These are phyloP conservation scores for Lontra canadensis DNA, from an alignment of 2,113 vertebrate species.

Conservation along the genomic window DNA sequence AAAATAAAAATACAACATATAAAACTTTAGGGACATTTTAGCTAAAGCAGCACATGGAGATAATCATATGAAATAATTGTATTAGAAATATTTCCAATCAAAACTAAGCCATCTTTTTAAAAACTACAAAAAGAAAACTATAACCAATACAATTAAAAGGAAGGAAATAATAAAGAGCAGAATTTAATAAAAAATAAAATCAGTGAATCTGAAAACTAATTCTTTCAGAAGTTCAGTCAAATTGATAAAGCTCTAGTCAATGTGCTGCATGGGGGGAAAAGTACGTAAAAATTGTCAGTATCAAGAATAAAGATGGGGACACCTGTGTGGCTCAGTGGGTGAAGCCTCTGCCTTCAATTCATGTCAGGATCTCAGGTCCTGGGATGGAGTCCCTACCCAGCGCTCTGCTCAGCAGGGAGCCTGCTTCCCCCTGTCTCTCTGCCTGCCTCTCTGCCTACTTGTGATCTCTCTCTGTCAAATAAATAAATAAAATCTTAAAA, in stretches of 20 bases:
- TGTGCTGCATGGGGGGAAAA: not conserved
- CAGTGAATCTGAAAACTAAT: not conserved
- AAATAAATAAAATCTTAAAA: no score
- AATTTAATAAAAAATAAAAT: not conserved
- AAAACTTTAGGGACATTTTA: not conserved
- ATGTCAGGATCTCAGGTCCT: no score
- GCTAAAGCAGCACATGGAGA: not conserved
- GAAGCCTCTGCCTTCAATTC: no score
- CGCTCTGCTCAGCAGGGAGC: no score
- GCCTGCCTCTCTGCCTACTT: no score
- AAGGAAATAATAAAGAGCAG: not conserved
- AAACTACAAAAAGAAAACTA: not conserved
- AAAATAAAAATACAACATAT: not conserved
- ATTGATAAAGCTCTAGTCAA: not conserved
- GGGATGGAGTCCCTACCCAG: no score
- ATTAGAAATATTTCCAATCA: not conserved
- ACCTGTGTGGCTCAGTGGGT: no score
- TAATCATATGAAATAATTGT: not conserved
- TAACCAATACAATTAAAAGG: not conserved
- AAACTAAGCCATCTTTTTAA: not conserved
- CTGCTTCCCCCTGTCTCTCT: no score
- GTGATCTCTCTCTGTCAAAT: no score
- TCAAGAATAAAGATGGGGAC: not conserved
- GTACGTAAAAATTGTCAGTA: not conserved
- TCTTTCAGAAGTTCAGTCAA: not conserved